Evolutionary conservation across 2,113 vertebrate genomes (phyloP), one percentile per base, ranked within the genome.

Genomic region (Ellobius talpinus): DNA sequence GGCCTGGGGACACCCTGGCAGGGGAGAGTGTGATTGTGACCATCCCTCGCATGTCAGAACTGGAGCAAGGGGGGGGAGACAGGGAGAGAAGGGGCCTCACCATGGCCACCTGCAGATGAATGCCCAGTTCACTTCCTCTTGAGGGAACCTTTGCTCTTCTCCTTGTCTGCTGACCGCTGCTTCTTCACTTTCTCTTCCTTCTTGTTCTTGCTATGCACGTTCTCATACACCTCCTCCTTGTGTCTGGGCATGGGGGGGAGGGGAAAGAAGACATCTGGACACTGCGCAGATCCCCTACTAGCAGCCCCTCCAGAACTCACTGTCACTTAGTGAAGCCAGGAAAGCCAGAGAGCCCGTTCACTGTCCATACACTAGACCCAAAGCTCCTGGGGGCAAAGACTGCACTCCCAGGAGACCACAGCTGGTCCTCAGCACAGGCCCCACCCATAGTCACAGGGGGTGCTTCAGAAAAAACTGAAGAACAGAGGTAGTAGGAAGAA

Each of bases 201-300:
- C 98, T 99, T 99, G 66, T 68, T 97, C 96, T 97, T 98, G 91
- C 98, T 96, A 0, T 98, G 98, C 81, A 99, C 58, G 97, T 99
- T 99, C 96, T 99, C 99, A 24, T 99, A 99, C 33, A 99, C 93
- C 0, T 99, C 99, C 12, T 99, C 99, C 96, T 98, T 99, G 98
- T 98, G 99, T 97, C 99, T 99, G 98, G 17, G 96, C 7, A 42
- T 16, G 33, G 5, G 61, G 5, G 61, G 42, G 89, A 58, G 58
- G 0, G 55, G 16, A 19, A 19, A 12, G 61, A 73, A 63, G 23
- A 5, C 81, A 65, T 77, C 70, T 82, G 36, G 78, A 72, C 26
- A 10, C 45, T 47, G 52, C 3, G 58, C 33, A 8, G n/a, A 52
- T 73, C 45, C 52, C 26, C 68, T 66, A 33, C 78, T 7, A 17